These are phyloP conservation scores for Drosophila elegans DNA, from an alignment of 1,140 invertebrate species.

Conservation along the genomic window DNA sequence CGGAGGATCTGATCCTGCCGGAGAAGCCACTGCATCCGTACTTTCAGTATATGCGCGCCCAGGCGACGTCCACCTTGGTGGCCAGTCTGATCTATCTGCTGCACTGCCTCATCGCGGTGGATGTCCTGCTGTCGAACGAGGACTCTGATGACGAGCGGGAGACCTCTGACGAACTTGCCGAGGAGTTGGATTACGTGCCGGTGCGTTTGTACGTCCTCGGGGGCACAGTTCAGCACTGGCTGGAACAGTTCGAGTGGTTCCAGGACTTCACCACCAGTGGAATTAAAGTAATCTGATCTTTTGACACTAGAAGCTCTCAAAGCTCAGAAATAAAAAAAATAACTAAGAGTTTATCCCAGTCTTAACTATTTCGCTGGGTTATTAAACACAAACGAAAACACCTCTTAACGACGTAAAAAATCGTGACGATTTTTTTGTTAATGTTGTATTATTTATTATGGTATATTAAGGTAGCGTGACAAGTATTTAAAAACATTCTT, in stretches of 20 bases:
- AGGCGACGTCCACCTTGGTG: conserved; percentile 27
- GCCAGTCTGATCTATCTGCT: conserved; percentile 40
- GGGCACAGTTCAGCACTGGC: not conserved
- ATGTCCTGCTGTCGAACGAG: conserved; percentile 45
- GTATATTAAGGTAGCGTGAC: no score
- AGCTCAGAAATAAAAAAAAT: not conserved
- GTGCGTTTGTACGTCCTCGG: conserved; percentile 48
- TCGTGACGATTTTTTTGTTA: no score
- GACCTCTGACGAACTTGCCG: not conserved
- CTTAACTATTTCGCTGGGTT: no score
- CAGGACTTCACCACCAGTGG: conserved; percentile 12
- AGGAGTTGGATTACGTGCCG: conserved; percentile 28
- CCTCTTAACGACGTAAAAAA: no score
- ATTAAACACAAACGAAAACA: no score
- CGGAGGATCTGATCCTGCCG: not conserved
- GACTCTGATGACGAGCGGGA: not conserved
- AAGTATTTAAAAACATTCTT: no score
- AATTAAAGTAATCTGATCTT: not conserved
- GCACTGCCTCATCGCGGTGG: conserved; percentile 45
- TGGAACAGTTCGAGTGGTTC: conserved; percentile 45
- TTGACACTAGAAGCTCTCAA: not conserved
- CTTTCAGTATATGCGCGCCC: conserved; percentile 21
- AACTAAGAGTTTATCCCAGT: not conserved
- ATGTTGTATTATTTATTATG: no score
- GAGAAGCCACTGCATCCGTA: conserved; percentile 43